Evolutionary conservation across 2,888 invertebrate genomes (phyloP), one percentile per base, ranked within the genome.

Genomic region (Cerastoderma edule): DNA sequence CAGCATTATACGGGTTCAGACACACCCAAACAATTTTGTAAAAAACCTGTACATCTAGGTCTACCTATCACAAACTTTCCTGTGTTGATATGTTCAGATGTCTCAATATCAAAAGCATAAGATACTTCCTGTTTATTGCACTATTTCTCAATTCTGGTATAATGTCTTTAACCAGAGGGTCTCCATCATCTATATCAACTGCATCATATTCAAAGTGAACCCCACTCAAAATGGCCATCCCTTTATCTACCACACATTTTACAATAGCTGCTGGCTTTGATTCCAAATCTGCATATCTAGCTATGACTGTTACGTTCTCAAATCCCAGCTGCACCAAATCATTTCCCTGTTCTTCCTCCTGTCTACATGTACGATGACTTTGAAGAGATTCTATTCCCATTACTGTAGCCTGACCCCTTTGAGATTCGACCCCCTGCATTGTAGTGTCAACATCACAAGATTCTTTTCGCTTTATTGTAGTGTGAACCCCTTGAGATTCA

Each of bases 201-300:
- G 72, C 72, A 16, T 82, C 68, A 71, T 83, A 89, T 69, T 91
- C 91, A 53, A 89, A 68, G 79, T 91, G 91, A 6, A 87, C 83
- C 5, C 88, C 87, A 64, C 86, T 86, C 28, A 91, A 72, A 13
- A 90, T 72, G 10, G 88, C 89, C 8, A 53, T 24, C 6, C 91
- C 91, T 22, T 75, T 67, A 6, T 89, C 89, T 6, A 88, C 80
- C 5, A 70, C 32, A 39, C 87, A 88, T 60, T 78, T 84, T 10
- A 91, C 85, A n/a, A 89, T 83, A 1, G 89, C 88, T 8, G 87
- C 82, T 28, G 87, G 87, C 3, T 63, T 35, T 8, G 70, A 74
- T 16, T 75, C 69, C 1, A 87, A 33, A 35, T 83, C 83, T 24
- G 48, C 32, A 68, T 83, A 89, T 4, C 33, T 27, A 10, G 76